These are phyloP conservation scores for Drosophila sordidula DNA, from an alignment of 2,888 invertebrate genomes.

Conservation along the genomic window DNA sequence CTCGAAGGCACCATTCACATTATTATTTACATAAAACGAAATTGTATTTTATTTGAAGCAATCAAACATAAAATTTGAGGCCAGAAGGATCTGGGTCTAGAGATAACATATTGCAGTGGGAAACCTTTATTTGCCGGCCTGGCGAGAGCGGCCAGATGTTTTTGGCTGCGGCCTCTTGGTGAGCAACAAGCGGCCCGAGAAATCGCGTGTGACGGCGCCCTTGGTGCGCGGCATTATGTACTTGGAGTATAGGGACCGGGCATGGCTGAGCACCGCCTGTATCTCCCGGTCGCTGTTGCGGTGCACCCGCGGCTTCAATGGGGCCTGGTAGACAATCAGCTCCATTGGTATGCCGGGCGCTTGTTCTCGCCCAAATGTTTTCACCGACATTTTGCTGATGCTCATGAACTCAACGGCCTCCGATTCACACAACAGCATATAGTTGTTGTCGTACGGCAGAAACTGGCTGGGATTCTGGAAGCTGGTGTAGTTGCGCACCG, in stretches of 20 bases:
- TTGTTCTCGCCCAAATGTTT: neutral
- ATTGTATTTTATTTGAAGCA: neutral
- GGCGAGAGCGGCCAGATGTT: neutral
- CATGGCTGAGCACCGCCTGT: neutral
- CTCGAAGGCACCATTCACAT: too few species aligned
- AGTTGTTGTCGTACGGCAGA: constrained; percentile 37
- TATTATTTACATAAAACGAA: neutral
- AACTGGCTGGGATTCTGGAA: constrained; percentile 54
- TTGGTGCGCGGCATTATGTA: constrained; percentile 23
- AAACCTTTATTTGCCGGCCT: neutral
- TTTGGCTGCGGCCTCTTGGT: constrained; percentile 1
- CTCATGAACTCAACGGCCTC: constrained; percentile 29
- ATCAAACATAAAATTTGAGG: constrained; percentile 6
- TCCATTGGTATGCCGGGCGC: constrained; percentile 40
- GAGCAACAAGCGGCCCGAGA: constrained; percentile 1
- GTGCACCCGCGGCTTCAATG: neutral
- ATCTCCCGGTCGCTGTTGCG: neutral
- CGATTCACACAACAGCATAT: constrained; percentile 45
- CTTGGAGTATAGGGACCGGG: neutral
- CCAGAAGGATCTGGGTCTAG: neutral
- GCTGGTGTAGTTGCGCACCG: constrained; percentile 28
- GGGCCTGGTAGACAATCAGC: constrained; percentile 36
- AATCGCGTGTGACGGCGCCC: neutral
- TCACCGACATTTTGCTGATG: neutral
- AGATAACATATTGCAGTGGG: neutral